Percentiles rank a stretch among this genome's conserved stretches.
Conservation (phyloP, 1,140 invertebrate species). For the Bombus sibiricus region DNA sequence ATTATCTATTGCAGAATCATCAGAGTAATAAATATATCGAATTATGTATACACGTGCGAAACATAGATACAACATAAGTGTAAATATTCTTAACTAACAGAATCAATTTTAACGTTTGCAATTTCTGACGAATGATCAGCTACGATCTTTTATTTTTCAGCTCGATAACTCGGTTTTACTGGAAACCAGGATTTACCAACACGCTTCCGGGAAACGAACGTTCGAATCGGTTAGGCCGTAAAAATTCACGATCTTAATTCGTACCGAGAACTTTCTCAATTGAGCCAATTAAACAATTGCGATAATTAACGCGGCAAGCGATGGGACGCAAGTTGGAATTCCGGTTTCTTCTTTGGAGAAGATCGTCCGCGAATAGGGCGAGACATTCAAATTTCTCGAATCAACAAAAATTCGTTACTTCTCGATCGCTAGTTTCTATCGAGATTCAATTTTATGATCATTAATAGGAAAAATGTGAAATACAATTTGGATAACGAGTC, state of each 20-base stretch:
- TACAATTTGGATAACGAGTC: background rate
- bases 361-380: too few relatives aligned
- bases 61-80: background rate
- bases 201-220: conserved; percentile 21
- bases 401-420: background rate
- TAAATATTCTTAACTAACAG: background rate
- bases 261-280: conserved; percentile 76
- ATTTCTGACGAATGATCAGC: background rate
- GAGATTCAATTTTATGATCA: too few relatives aligned
- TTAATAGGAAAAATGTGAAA: too few relatives aligned
- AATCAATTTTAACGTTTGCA: background rate
- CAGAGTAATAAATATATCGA: background rate
- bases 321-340: conserved; percentile 30
- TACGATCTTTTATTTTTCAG: background rate
- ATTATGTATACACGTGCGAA: background rate
- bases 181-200: background rate
- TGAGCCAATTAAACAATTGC: conserved; percentile 78
- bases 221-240: conserved; percentile 44
- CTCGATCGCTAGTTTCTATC: background rate
- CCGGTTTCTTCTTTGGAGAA: background rate
- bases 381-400: background rate
- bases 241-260: conserved; percentile 69
- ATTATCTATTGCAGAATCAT: background rate
- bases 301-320: conserved; percentile 69
- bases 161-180: background rate